Base-by-base conservation (phyloP, 2,113 vertebrate genomes). In the Lichenostomus cassidix region DNA sequence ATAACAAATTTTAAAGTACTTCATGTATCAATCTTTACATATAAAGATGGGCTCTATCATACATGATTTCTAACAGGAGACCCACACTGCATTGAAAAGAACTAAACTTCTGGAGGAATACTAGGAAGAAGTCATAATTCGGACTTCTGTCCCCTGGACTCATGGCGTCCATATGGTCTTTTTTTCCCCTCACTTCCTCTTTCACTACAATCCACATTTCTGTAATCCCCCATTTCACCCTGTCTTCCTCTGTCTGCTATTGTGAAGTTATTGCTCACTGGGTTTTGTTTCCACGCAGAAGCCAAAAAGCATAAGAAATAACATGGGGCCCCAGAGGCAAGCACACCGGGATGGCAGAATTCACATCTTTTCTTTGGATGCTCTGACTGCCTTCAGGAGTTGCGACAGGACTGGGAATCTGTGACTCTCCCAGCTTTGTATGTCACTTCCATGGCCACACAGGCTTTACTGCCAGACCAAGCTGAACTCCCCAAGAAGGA, bases 301-400 rank as follows among this genome's bases (percentile, higher is more conserved):
- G 44, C 11, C 42, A 87, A 58, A 87, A 80, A 74, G 68, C 37
- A 0, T 64, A 63, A 70, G 55, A 42, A 83, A 39, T 64, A 73
- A 58, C 50, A 41, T 3, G 33, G 24, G 83, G 46, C 29, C 74
- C 67, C 78, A 62, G 46, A 77, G 74, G 44, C 89, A 92, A 50
- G 29, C 52, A 37, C 71, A 62, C 21, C 0, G 0, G 52, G 19
- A 62, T 0, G 0, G 70, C 79, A 91, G 29, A 44, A 24, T 53
- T 83, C 22, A 7, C 55, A 7, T 79, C 39, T 83, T 71, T 49
- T 78, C n/a, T 52, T 89, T 5, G 5, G 17, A 35, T 4, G 8
- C 63, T 77, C 71, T 20, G 1, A 17, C 47, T 63, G 76, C 67
- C 55, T 69, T 47, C 13, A 12, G 55, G 33, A 92, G 11, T 24